Evolutionary conservation across 2,797 vertebrate species (phyloP).

Genomic region (Gadopsis bispinosus): DNA sequence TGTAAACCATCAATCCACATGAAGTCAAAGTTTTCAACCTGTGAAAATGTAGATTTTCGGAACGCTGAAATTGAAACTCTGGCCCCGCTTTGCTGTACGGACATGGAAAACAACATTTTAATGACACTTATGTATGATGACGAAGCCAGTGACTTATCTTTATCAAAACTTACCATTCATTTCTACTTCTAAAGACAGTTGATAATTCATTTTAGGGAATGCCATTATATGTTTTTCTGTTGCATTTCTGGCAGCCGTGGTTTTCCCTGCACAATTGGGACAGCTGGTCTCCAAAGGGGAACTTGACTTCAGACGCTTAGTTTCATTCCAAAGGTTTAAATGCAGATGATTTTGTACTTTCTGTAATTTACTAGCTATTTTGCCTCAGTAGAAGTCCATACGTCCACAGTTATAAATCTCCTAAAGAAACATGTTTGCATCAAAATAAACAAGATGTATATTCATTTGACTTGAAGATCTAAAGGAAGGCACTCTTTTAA

Average conservation of each 20-base stretch:
- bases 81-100: neutral
- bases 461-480: neutral
- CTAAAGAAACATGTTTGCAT: neutral
- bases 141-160: neutral
- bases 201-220: neutral
- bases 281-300: slow-evolving; percentile 7
- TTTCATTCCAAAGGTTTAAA: slow-evolving; percentile 10
- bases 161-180: neutral
- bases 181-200: neutral
- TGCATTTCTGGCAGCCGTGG: neutral
- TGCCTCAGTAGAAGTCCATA: neutral
- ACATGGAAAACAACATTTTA: neutral
- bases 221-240: neutral
- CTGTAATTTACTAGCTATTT: neutral
- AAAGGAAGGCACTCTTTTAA: neutral
- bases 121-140: no score
- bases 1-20: no score
- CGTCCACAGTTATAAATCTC: neutral
- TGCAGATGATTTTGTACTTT: neutral
- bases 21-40: no score
- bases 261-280: slow-evolving; percentile 22
- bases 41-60: no score
- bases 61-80: no score
- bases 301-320: slow-evolving; percentile 1
- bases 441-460: neutral